A percentile compares a stretch with the other conserved stretches of the same genome.
phyloP scores from a whole-genome alignment of 2,113 vertebrate species.

The Pituophis catenifer region DNA sequence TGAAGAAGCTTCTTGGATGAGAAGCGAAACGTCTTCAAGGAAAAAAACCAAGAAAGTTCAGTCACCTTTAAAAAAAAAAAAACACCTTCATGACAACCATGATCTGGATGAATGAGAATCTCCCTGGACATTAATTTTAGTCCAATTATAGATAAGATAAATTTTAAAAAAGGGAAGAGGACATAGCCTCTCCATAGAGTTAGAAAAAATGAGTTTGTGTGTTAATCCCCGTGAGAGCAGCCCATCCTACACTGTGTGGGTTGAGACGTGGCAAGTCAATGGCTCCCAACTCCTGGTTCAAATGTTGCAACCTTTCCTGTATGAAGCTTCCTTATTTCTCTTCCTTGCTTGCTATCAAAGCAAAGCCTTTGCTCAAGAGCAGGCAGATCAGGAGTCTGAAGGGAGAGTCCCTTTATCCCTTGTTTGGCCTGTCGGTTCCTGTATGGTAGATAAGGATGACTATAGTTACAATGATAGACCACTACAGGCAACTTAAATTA shows the following conservation, averaged over 20 bases:
- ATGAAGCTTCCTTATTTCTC: conserved; percentile 22
- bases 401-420: neutral
- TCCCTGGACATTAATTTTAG: neutral
- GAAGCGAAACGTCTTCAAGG: too few relatives aligned
- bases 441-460: neutral
- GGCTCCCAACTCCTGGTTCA: conserved; percentile 5
- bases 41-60: too few relatives aligned
- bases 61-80: too few relatives aligned
- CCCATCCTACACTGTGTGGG: neutral
- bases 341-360: conserved; percentile 29
- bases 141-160: neutral
- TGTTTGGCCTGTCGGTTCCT: neutral
- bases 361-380: neutral
- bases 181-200: neutral
- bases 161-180: neutral
- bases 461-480: neutral
- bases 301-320: conserved; percentile 13
- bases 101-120: too few relatives aligned
- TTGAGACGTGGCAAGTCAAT: neutral
- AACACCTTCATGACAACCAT: too few relatives aligned
- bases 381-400: neutral
- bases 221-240: neutral
- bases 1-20: too few relatives aligned
- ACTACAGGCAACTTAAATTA: neutral
- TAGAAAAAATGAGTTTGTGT: neutral